These are phyloP conservation scores for Cinclus mexicanus DNA, from an alignment of 2,113 vertebrate species.

Conservation along the genomic window DNA sequence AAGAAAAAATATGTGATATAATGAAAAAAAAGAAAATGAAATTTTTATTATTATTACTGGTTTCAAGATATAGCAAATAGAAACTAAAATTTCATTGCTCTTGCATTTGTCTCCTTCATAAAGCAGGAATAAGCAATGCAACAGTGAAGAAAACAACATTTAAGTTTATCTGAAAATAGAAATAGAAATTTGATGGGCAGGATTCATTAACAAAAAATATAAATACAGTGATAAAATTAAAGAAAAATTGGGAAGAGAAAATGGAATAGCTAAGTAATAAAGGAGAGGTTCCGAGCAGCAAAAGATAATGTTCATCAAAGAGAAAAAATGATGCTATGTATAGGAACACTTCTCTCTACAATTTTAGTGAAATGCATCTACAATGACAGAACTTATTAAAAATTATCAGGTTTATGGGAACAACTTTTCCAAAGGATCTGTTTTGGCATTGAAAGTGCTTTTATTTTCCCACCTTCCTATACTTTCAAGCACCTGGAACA, in stretches of 20 bases:
- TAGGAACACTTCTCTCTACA: not conserved
- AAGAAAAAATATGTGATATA: not conserved
- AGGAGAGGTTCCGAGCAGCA: not conserved
- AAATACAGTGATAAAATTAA: not conserved
- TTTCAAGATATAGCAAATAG: not conserved
- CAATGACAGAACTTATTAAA: not conserved
- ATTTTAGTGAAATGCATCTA: not conserved
- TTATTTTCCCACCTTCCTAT: not conserved
- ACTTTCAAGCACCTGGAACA: not conserved
- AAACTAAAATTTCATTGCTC: not conserved
- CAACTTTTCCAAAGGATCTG: not conserved
- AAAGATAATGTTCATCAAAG: not conserved
- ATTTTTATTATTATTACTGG: not conserved
- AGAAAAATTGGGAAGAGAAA: not conserved
- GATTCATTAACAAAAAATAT: not conserved
- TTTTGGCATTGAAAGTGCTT: not conserved
- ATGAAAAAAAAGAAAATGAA: not conserved
- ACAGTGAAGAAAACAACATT: not conserved
- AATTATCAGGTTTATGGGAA: not conserved
- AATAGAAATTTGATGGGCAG: not conserved
- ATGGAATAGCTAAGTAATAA: not conserved
- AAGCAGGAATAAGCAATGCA: not conserved
- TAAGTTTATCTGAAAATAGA: not conserved
- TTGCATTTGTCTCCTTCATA: not conserved
- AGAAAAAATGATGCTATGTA: not conserved